These are phyloP conservation scores for Serrognathus titanus DNA, from an alignment of 2,888 invertebrate genomes.

Conservation along the genomic window DNA sequence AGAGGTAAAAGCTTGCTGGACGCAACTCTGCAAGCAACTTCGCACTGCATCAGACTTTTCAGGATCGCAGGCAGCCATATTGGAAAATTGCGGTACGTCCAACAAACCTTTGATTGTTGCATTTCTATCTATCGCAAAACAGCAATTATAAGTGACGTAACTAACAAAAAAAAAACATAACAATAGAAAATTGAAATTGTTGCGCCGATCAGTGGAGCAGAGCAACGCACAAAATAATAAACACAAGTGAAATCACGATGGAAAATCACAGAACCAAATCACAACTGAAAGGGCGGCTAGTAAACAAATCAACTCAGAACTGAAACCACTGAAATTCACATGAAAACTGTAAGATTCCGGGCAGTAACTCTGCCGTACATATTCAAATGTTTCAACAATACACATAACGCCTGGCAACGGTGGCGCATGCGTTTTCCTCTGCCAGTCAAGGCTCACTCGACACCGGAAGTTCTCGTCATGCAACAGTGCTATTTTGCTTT, in stretches of 20 bases:
- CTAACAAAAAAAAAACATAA: no score
- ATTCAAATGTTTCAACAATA: conserved; percentile 49
- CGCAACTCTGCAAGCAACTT: no score
- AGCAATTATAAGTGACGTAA: no score
- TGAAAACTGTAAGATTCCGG: conserved; percentile 47
- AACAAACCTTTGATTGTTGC: no score
- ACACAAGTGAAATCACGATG: conserved; percentile 11
- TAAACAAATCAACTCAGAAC: conserved; percentile 32
- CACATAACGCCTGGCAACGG: conserved; percentile 45
- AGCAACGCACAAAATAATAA: neutral
- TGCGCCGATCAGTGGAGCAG: no score
- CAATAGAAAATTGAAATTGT: no score
- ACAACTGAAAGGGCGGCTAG: conserved; percentile 10
- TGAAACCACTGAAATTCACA: conserved; percentile 47
- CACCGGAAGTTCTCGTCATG: conserved; percentile 48
- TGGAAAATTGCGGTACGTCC: no score
- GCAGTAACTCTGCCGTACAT: conserved; percentile 45
- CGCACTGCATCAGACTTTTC: no score
- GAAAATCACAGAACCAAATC: conserved; percentile 14
- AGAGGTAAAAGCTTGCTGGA: no score
- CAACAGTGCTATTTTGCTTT: conserved; percentile 45
- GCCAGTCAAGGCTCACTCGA: conserved; percentile 43
- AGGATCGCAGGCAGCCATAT: no score
- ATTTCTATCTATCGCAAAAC: no score
- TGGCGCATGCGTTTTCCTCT: conserved; percentile 41